Percentiles rank a stretch among this genome's conserved stretches.
These are phyloP conservation scores for Tragulus kanchil DNA, from an alignment of 2,113 vertebrate species.

Conservation along the genomic window DNA sequence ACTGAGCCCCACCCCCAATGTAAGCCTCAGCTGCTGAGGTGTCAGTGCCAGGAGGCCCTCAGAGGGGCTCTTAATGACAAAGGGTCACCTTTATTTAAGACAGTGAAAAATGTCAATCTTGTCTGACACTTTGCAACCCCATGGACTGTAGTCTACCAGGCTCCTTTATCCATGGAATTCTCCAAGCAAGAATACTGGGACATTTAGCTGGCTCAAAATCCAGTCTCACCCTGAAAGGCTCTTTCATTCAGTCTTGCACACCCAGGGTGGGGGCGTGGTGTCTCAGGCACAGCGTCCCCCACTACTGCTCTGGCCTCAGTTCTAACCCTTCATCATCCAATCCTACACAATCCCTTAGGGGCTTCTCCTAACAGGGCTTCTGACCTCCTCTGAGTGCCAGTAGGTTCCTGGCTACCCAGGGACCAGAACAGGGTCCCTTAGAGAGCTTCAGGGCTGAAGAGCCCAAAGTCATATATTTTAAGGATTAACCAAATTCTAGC, in stretches of 20 bases:
- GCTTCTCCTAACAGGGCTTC: not conserved
- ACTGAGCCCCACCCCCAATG: not conserved
- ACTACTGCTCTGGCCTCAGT: not conserved
- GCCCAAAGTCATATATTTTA: not conserved
- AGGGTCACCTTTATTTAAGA: not conserved
- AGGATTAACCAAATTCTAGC: constrained; percentile 44
- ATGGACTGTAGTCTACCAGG: not conserved
- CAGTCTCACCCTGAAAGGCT: too few relatives aligned
- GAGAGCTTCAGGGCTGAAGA: too few relatives aligned
- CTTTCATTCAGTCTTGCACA: not conserved
- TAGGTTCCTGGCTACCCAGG: not conserved
- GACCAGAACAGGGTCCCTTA: too few relatives aligned
- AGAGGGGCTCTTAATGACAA: not conserved
- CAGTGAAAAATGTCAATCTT: not conserved
- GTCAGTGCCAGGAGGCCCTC: not conserved
- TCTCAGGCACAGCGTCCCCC: not conserved
- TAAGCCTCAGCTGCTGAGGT: not conserved
- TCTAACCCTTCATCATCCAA: not conserved
- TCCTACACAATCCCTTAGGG: not conserved
- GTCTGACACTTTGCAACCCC: not conserved
- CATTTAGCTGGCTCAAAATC: not conserved
- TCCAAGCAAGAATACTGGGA: not conserved
- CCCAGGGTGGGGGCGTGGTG: not conserved
- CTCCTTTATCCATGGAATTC: not conserved
- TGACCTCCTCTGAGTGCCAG: not conserved